phyloP scores from a whole-genome alignment of 2,113 vertebrate species.

The Laterallus jamaicensis region DNA sequence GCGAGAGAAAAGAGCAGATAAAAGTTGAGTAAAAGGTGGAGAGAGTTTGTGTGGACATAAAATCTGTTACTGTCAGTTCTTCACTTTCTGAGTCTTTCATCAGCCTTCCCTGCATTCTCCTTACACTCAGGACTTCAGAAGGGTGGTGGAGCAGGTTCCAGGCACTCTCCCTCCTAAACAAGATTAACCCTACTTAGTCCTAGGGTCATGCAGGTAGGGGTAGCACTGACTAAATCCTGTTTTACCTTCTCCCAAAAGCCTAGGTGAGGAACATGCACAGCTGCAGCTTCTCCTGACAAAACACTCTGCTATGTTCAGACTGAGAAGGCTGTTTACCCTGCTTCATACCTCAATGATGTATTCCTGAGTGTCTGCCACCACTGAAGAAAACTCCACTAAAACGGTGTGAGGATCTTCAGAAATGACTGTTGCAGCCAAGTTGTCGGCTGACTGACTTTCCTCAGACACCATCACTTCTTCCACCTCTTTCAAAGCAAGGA shows the following conservation, averaged over 20 bases:
- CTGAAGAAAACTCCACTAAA: conserved; percentile 95
- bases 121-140: neutral
- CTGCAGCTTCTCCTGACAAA: neutral
- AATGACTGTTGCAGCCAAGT: conserved; percentile 79
- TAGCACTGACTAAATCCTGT: neutral
- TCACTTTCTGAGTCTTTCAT: neutral
- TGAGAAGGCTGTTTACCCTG: neutral
- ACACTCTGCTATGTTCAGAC: rapidly evolving
- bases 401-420: conserved; percentile 91
- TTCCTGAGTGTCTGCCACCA: conserved; percentile 97
- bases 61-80: neutral
- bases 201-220: neutral
- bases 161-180: neutral
- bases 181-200: neutral
- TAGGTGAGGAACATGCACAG: neutral
- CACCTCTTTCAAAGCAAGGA: conserved; percentile 77
- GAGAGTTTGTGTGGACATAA: neutral
- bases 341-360: conserved; percentile 93
- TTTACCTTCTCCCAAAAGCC: neutral
- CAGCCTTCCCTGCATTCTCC: neutral
- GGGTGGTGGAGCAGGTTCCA: neutral
- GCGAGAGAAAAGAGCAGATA: neutral
- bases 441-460: conserved; percentile 76
- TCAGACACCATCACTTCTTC: conserved; percentile 73
- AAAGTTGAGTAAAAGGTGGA: neutral